Base-by-base conservation (phyloP, 1,140 invertebrate genomes). In the Leptopilina boulardi region DNA sequence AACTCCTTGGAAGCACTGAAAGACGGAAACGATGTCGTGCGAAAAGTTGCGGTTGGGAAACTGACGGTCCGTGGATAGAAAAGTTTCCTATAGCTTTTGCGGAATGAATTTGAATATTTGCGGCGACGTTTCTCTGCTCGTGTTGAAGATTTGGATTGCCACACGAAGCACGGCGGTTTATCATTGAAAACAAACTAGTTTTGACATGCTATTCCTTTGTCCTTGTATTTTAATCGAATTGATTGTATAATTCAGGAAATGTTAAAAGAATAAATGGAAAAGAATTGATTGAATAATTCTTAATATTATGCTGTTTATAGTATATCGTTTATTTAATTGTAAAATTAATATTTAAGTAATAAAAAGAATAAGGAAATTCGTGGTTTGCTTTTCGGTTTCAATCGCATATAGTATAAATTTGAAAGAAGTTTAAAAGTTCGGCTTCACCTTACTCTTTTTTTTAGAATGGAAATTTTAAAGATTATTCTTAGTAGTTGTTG, bases 91-190 rank as follows among this genome's bases (percentile, higher is more conserved):
- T 47, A 47, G 10, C 13, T 77, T 71, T 70, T 19, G 13, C 34
- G 72, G 56, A 80, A 79, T 71, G 74, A 77, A 77, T 83, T 73
- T 81, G 80, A 83, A 80, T 81, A 81, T 77, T 79, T 74, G 76
- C 72, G 41, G 72, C 10, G 19, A 59, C 23, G 23, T 59, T 70
- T 41, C 70, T 47, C 15, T 38, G 41, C 10, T 13, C 5, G 47
- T 30, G 30, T 51, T 19, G 71, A 73, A 19, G 19, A 30, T 26
- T 13, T 2, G 6, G 23, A 26, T 42, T 19, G 42, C 42, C 8
- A 23, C 19, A 3, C 2, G 18, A 51, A 73, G 42, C 41, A 30
- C 15, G 44, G 23, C 15, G 44, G 23, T 26, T 66, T 15, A 13
- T 6, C 21, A 9, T 26, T 15, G 23, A 66, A 66, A 66, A 66